Base-by-base conservation (phyloP, 2,113 vertebrate species). In the Takifugu flavidus region DNA sequence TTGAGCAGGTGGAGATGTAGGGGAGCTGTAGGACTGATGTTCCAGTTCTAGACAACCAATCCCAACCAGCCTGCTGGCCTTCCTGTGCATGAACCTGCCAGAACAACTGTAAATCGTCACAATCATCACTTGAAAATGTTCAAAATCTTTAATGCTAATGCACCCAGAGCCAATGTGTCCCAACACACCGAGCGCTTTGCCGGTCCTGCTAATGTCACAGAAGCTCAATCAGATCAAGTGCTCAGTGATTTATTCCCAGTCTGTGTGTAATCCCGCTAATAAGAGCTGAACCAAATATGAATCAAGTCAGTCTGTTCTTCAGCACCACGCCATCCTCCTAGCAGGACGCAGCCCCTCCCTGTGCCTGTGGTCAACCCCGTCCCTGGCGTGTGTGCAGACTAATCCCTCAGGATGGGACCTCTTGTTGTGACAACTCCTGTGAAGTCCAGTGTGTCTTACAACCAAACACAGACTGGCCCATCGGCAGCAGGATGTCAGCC, bases 361-460 rank as follows among this genome's bases (percentile, higher is more conserved):
- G 31, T 42, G 66, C 60, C 50, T 53, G 56, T 29, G 27, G 53
- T 34, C 20, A 34, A 78, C 78, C 65, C 50, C 45, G 68, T 70
- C 74, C 57, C 80, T 47, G 66, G 65, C 56, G 60, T 67, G 76
- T 77, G 79, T 67, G 56, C 69, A 3, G 72, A 53, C 71, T 88
- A 85, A 88, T 86, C 78, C 76, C 74, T 75, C 69, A 77, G 81
- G 83, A 82, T 46, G 67, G 68, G 70, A 78, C 75, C 80, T 82
- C 75, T 86, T 91, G 88, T 90, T 91, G 91, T 90, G 89, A 90
- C 87, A 91, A 85, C 82, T 87, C 82, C 66, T 77, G 69, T 82
- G 85, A 86, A 86, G 83, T 75, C 75, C 66, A 77, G 86, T 84
- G 82, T 90, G 83, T 83, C 81, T 90, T 88, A 84, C 82, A 88